phyloP scores from a whole-genome alignment of 2,113 vertebrate genomes.

The Xiphophorus couchianus region DNA sequence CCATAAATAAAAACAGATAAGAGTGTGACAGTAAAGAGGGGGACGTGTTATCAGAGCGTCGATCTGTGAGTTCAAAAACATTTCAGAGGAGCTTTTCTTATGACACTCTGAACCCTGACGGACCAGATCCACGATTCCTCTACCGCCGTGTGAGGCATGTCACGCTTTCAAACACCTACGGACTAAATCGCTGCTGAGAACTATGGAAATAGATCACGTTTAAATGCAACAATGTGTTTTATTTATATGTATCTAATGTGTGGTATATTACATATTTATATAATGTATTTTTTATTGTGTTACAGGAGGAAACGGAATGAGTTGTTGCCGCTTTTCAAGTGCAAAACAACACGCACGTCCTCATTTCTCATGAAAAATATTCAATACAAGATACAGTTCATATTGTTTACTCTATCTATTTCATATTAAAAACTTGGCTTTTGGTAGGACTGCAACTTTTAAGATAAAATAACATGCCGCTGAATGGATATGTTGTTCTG shows the following conservation, averaged over 20 bases:
- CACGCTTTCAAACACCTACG: not conserved
- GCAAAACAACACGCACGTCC: not conserved
- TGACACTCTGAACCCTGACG: not conserved
- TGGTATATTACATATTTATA: too few relatives aligned
- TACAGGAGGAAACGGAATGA: too few relatives aligned
- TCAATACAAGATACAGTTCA: too few relatives aligned
- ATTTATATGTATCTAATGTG: too few relatives aligned
- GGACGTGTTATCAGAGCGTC: constrained; percentile 22
- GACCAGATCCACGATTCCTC: not conserved
- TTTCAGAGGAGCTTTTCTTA: constrained; percentile 3
- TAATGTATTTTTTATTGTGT: too few relatives aligned
- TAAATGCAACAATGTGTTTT: too few relatives aligned
- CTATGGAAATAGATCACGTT: too few relatives aligned
- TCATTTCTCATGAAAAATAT: not conserved
- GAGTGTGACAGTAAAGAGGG: constrained; percentile 28
- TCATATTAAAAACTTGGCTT: too few relatives aligned
- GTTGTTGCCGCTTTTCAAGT: not conserved
- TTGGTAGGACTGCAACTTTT: too few relatives aligned
- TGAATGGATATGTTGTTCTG: not conserved
- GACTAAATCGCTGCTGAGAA: not conserved
- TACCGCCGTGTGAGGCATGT: not conserved
- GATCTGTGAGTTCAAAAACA: constrained; percentile 17
- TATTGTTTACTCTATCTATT: too few relatives aligned
- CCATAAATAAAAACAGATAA: constrained; percentile 40
- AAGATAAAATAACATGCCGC: not conserved